A percentile compares a stretch with the other conserved stretches of the same genome.
These are phyloP conservation scores for Pachyseris speciosa DNA, from an alignment of 64 coral and sea anemone species.

Conservation along the genomic window DNA sequence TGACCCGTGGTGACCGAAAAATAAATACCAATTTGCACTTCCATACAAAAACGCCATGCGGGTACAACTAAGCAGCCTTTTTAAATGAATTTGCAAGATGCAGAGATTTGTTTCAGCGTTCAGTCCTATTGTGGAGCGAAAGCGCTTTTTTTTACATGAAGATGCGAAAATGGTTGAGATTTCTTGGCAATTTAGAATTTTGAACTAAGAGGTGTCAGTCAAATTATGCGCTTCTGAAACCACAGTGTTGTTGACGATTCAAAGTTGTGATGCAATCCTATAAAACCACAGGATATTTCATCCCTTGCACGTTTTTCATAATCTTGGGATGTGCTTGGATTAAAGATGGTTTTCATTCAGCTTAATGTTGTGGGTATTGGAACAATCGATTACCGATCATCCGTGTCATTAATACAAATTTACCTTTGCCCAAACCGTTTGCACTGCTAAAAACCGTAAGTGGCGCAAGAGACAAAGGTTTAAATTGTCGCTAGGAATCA, in stretches of 20 bases:
- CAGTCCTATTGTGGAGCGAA: neutral
- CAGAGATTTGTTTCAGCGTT: neutral
- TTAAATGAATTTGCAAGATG: neutral
- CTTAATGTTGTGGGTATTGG: neutral
- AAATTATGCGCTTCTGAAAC: neutral
- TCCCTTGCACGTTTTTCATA: neutral
- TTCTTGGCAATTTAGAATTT: neutral
- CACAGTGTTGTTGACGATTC: neutral
- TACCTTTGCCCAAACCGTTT: neutral
- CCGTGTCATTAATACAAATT: slow-evolving; percentile 18
- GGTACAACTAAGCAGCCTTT: neutral
- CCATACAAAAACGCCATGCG: slow-evolving; percentile 39
- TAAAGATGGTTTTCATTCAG: neutral
- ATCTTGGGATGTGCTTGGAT: slow-evolving; percentile 3
- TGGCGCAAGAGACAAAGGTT: slow-evolving; percentile 4
- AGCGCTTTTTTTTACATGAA: neutral
- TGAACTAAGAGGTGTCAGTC: neutral
- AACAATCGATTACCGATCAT: neutral
- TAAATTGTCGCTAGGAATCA: neutral
- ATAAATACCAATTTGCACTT: slow-evolving; percentile 50
- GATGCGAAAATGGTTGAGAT: neutral
- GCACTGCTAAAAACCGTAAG: neutral
- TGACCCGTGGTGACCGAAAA: slow-evolving; percentile 25
- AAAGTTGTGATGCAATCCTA: neutral
- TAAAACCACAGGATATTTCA: neutral